Conservation (phyloP, 2,113 vertebrate species). For the Hassar affinis region DNA sequence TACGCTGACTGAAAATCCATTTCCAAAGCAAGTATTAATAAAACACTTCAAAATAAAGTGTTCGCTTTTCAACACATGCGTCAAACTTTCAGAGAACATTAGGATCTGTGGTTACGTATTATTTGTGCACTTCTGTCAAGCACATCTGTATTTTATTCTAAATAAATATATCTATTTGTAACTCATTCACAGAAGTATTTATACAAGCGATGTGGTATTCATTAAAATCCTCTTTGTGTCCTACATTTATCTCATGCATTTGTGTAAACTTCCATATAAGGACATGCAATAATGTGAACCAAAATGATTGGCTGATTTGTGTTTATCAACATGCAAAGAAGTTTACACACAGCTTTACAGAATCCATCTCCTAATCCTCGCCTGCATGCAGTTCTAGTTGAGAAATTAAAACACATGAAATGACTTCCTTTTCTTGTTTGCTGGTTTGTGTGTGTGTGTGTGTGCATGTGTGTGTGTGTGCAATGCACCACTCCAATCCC, state of each 20-base stretch:
- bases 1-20: background rate
- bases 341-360: too few relatives aligned
- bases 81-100: background rate
- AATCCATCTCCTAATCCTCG: background rate
- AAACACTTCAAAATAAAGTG: background rate
- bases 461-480: constrained; percentile 30
- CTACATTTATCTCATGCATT: background rate
- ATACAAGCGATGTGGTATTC: background rate
- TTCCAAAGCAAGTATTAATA: background rate
- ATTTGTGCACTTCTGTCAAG: background rate
- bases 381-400: background rate
- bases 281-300: background rate
- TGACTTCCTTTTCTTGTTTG: background rate
- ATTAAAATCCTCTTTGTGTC: background rate
- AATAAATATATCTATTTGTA: background rate
- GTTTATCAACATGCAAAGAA: too few relatives aligned
- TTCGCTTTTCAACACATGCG: background rate
- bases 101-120: background rate
- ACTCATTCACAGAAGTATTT: background rate
- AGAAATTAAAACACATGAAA: background rate
- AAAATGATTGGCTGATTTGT: background rate
- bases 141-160: too few relatives aligned
- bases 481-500: background rate
- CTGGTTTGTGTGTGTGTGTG: background rate
- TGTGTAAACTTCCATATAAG: background rate